A percentile compares a stretch with the other conserved stretches of the same genome.
phyloP scores from a whole-genome alignment of 2,797 vertebrate genomes.

The Paedocypris micromegethes region DNA sequence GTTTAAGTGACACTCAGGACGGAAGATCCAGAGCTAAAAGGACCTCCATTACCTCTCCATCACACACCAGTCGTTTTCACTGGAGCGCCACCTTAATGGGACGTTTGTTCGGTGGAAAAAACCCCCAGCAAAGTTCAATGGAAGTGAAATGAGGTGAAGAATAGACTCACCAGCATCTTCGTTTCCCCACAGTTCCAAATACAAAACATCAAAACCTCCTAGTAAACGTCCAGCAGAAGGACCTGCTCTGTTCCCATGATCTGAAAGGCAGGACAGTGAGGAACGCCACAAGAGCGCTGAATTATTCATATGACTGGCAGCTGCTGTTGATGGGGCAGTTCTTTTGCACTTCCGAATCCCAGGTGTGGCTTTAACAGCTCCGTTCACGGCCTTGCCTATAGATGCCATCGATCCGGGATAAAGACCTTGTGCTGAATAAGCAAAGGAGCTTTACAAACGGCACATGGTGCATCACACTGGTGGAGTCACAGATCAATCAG shows the following conservation, averaged over 20 bases:
- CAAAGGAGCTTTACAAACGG: constrained; percentile 63
- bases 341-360: constrained; percentile 62
- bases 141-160: no score
- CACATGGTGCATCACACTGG: constrained; percentile 63
- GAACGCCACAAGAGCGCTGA: constrained; percentile 45
- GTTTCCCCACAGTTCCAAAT: no score
- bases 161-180: no score
- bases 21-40: no score
- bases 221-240: constrained; percentile 40
- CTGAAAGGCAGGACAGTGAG: constrained; percentile 52
- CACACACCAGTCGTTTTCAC: no score
- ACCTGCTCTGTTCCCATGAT: constrained; percentile 47
- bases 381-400: constrained; percentile 66
- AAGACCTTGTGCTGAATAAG: constrained; percentile 74
- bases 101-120: no score
- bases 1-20: no score
- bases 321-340: constrained; percentile 63
- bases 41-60: no score
- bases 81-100: no score
- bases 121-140: no score
- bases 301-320: constrained; percentile 61
- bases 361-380: constrained; percentile 71
- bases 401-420: constrained; percentile 73
- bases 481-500: constrained; percentile 67
- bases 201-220: no score